Evolutionary conservation across 2,113 vertebrate genomes (phyloP).

Genomic region (Microcebus lehilahytsara): DNA sequence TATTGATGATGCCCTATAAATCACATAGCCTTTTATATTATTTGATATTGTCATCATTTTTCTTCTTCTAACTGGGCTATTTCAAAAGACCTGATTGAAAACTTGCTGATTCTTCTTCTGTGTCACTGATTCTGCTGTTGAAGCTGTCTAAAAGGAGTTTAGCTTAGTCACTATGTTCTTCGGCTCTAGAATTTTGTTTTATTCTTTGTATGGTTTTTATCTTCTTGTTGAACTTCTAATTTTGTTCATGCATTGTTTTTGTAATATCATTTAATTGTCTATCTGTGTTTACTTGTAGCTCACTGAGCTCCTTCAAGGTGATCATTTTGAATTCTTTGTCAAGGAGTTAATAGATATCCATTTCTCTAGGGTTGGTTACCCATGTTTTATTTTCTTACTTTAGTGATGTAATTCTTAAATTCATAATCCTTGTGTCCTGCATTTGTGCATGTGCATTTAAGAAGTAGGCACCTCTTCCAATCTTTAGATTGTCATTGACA

Average conservation of each 20-base stretch:
- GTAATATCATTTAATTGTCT: no score
- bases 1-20: background rate
- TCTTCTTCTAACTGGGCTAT: background rate
- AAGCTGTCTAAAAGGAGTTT: background rate
- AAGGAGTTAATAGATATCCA: no score
- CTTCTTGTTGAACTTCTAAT: no score
- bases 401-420: background rate
- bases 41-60: background rate
- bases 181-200: no score
- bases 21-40: background rate
- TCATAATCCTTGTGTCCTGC: background rate
- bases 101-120: background rate
- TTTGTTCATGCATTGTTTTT: no score
- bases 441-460: background rate
- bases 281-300: no score
- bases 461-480: background rate
- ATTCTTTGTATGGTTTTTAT: no score
- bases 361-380: background rate
- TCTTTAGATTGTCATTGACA: no score
- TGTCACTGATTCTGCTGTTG: background rate
- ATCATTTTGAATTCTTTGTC: background rate
- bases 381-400: background rate
- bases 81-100: background rate
- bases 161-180: background rate
- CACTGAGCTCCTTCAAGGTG: background rate